These are phyloP conservation scores for Baccha elongata DNA, from an alignment of 2,888 invertebrate species.

Conservation along the genomic window DNA sequence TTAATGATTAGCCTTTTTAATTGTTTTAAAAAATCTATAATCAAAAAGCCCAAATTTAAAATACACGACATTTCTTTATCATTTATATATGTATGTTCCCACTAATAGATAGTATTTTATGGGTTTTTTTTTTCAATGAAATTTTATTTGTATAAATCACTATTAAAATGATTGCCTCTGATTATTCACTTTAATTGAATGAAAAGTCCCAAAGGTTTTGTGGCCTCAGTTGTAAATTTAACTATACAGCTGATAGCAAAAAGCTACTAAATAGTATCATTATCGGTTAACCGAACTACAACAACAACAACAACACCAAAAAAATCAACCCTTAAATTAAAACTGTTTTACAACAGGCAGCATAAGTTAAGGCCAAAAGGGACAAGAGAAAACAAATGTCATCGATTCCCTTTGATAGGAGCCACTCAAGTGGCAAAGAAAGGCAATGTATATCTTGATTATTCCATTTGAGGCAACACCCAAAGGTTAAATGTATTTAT, in stretches of 20 bases:
- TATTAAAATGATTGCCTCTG: neutral
- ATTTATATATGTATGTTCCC: no score
- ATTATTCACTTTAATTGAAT: slow-evolving; percentile 23
- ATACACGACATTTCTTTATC: no score
- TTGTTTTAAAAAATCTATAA: no score
- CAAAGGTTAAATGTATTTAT: no score
- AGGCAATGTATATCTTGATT: slow-evolving; percentile 9
- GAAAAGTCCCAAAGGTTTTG: neutral
- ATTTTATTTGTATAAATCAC: no score
- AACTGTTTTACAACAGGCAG: neutral
- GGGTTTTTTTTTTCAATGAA: no score
- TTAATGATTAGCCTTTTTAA: no score
- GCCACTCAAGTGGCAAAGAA: slow-evolving; percentile 2
- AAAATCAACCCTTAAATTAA: slow-evolving; percentile 8
- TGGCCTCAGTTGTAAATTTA: neutral
- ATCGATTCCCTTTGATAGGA: slow-evolving; percentile 46
- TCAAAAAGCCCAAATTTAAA: no score
- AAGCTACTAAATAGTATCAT: slow-evolving; percentile 23
- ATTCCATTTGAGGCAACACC: slow-evolving; percentile 4
- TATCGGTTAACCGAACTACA: no score
- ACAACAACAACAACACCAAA: no score
- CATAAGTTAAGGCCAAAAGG: slow-evolving; percentile 16
- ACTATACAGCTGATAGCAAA: slow-evolving; percentile 42
- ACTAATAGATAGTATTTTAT: no score
- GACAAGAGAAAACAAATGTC: slow-evolving; percentile 39